Base-by-base conservation (phyloP, 1,140 invertebrate species). In the Acyrthosiphon pisum region DNA sequence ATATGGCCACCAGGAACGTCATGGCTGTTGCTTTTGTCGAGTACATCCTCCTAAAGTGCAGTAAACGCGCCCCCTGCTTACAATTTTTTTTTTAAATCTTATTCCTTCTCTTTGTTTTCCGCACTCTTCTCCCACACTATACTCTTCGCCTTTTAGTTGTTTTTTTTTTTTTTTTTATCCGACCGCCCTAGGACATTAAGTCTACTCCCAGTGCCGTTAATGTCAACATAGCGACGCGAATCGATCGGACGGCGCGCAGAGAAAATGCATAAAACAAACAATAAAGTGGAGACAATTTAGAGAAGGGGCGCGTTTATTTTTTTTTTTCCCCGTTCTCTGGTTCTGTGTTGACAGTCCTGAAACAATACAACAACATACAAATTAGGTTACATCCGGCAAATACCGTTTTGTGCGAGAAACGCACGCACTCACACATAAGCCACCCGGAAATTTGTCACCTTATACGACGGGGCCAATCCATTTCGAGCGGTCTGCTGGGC, bases 231-330 rank as follows among this genome's bases (percentile, higher is more conserved):
- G 68, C 20, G 76, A 50, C 46, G 41, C 18, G 6, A n/a, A 92
- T 81, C 91, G 68, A 92, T 92, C 60, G 76, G 26, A 6, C 88
- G n/a, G 35, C 23, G 37, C 50, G 23, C 6, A 41, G 26, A 41
- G n/a, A 48, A 92, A 92, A 92, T 50, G 60, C 91, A 92, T 92
- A 81, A 92, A 92, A 92, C 44, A 92, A 92, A 92, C 91, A 92
- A 83, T 83, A 81, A 83, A 92, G n/a, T 26, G 22, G 46, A 92
- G n/a, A 92, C n/a, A 84, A 92, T 92, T 83, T 81, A 92, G 46
- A 91, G 68, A 84, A 92, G 46, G 41, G 91, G 91, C 26, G 91
- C 91, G 91, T 92, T 90, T 90, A 41, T 48, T 56, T 88, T 53
- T 88, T 87, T 76, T 81, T 46, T 23, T 26, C 20, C 56, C 9